Base-by-base conservation (phyloP, 2,797 vertebrate genomes). In the Argya squamiceps region DNA sequence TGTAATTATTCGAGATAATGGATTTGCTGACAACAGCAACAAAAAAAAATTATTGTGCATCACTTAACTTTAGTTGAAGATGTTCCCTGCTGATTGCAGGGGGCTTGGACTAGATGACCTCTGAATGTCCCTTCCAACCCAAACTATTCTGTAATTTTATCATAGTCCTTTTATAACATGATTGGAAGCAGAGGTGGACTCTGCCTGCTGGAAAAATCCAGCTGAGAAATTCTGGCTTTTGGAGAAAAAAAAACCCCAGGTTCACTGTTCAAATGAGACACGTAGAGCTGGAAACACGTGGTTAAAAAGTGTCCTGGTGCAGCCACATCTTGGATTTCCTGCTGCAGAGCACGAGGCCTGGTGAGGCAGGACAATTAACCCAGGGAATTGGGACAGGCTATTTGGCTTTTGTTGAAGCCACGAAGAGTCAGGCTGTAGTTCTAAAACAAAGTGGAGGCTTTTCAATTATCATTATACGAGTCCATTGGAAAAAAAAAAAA, bases 381-480 rank as follows among this genome's bases (percentile, higher is more conserved):
- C 34, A 69, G 70, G 47, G 86, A 96, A 95, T 8, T 55, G 67
- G 89, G 58, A 94, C 89, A 93, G 74, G 44, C 24, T 78, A 8
- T 78, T 22, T 71, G 50, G 65, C 58, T 96, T 96, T 94, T 94
- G 81, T 83, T 70, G 71, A 56, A 94, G 67, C 29, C 78, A 37
- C 1, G 18, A 64, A 89, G 77, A 90, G 78, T 34, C 84, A 71
- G 27, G 37, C 58, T 59, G 39, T 11, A 53, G 71, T 65, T 95
- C 73, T 95, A 76, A 94, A 91, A 88, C 86, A 92, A 89, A 74
- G 60, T 90, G 39, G 32, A 84, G 41, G 41, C 92, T 94, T 97
- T 97, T 94, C 87, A 89, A 47, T 93, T 93, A 88, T 44, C 62
- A 49, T 91, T 76, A 74, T 50, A n/a, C 15, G 63, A 77, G 20